Evolutionary conservation across 2,888 invertebrate species (phyloP), one percentile per base, ranked within the genome.

Genomic region (Cheilosia scutellata): DNA sequence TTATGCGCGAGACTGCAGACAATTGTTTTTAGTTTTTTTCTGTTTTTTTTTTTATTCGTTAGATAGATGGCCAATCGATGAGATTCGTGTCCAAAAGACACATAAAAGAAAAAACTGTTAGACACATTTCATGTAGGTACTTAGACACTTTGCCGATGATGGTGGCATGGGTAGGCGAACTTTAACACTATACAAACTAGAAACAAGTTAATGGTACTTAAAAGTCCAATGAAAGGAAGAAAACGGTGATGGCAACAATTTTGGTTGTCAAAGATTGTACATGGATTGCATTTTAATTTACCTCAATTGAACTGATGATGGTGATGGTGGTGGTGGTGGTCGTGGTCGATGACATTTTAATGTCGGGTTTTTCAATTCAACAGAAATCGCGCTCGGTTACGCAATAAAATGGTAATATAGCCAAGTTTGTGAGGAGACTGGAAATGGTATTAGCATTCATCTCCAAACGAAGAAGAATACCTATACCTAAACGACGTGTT

Each of bases 301-400:
- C 40, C 40, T 40, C 55, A 68, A 66, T 53, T 66, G n/a, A 37
- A 7, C 47, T 47, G n/a, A 16, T 40, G n/a, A 44, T 62, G n/a
- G 25, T 31, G 40, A 29, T 62, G 66, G 44, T 72, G 71, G n/a
- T n/a, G n/a, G n/a, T n/a, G n/a, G n/a, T n/a, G n/a, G n/a, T n/a
- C n/a, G 58, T 60, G 75, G 77, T 70, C 77, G 77, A 70, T 71
- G 77, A 78, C 77, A 78, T 78, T 53, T 68, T 44, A 77, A 77
- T 77, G 60, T 44, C 57, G 65, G 57, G 47, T 58, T 58, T 29
- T 53, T 11, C 40, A 29, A n/a, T 70, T 71, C 55, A 40, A 31
- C 27, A 47, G 55, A 63, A 40, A 70, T 27, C 13, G 4, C n/a
- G n/a, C n/a, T n/a, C 7, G 63, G 63, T 71, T 70, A 78, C 55